Evolutionary conservation across 2,113 vertebrate genomes (phyloP), one percentile per base, ranked within the genome.

Genomic region (Actenoides hombroni): DNA sequence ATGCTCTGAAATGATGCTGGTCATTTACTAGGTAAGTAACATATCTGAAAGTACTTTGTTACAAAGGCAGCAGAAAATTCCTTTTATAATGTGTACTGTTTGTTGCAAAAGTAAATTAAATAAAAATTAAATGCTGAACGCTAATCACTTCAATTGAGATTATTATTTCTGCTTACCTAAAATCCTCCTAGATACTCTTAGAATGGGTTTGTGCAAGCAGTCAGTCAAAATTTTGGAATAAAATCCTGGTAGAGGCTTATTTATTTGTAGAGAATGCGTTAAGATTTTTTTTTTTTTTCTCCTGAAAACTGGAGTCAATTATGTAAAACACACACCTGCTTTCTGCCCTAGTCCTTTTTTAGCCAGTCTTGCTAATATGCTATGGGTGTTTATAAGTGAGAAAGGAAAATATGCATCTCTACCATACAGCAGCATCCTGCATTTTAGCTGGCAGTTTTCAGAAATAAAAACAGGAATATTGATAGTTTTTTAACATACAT

Each of bases 281-380:
- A 80, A 56, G 11, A 37, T 18, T 35, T 3, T 0, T 3, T 0
- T 3, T 0, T 3, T 69, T 79, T 39, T 5, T 6, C 17, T 63
- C 6, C 4, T 46, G 29, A n/a, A 48, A n/a, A 46, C 10, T 48
- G 33, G 29, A 67, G 37, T 39, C 23, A 86, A n/a, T 42, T 68
- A n/a, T 28, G 10, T 33, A 37, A 91, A 91, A 42, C 15, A 49
- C 21, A 42, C 5, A n/a, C 11, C 11, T 64, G 9, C 13, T 83
- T 92, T 28, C 40, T 67, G 46, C 31, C 44, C 11, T 39, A 67
- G 54, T 7, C 5, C 5, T 53, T 69, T 94, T 81, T 64, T 18
- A 80, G 11, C 2, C 10, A 56, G 35, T 54, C 61, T 69, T 88
- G 14, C 13, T 78, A 54, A 56, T 69, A 70, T 9, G 11, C 9